A percentile compares a stretch with the other conserved stretches of the same genome.
phyloP scores from a whole-genome alignment of 2,797 vertebrate species.

The Echeneis naucrates region DNA sequence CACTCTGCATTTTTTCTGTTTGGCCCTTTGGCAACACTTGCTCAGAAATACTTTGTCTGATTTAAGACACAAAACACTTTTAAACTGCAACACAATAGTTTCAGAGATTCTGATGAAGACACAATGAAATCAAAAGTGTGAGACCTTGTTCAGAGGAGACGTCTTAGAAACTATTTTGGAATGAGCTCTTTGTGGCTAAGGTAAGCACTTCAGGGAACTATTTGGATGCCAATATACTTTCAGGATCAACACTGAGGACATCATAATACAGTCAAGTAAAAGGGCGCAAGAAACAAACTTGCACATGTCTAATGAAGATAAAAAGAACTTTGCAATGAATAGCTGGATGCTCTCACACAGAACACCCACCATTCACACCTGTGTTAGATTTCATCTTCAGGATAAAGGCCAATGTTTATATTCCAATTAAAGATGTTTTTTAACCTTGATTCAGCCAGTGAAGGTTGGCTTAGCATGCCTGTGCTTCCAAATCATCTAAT shows the following conservation, averaged over 20 bases:
- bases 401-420: slow-evolving; percentile 68
- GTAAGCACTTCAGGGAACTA: slow-evolving; percentile 68
- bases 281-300: slow-evolving; percentile 28
- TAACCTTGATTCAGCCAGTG: slow-evolving; percentile 58
- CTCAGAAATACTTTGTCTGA: slow-evolving; percentile 26
- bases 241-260: slow-evolving; percentile 51
- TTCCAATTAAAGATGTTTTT: slow-evolving; percentile 69
- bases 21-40: slow-evolving; percentile 35
- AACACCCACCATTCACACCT: slow-evolving; percentile 43
- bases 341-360: slow-evolving; percentile 28
- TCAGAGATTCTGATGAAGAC: slow-evolving; percentile 12
- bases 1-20: slow-evolving; percentile 47
- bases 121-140: neutral
- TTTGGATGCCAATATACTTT: slow-evolving; percentile 58
- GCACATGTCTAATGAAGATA: slow-evolving; percentile 31
- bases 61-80: slow-evolving; percentile 28
- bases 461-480: slow-evolving; percentile 46
- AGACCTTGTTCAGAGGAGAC: slow-evolving; percentile 17
- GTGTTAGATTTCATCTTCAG: slow-evolving; percentile 39
- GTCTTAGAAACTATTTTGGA: slow-evolving; percentile 31
- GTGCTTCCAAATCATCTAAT: slow-evolving; percentile 29
- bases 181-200: slow-evolving; percentile 25
- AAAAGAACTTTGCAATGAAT: slow-evolving; percentile 24
- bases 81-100: slow-evolving; percentile 18
- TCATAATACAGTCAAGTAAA: slow-evolving; percentile 47